phyloP scores from a whole-genome alignment of 1,140 invertebrate genomes.

The Odontomachus brunneus region DNA sequence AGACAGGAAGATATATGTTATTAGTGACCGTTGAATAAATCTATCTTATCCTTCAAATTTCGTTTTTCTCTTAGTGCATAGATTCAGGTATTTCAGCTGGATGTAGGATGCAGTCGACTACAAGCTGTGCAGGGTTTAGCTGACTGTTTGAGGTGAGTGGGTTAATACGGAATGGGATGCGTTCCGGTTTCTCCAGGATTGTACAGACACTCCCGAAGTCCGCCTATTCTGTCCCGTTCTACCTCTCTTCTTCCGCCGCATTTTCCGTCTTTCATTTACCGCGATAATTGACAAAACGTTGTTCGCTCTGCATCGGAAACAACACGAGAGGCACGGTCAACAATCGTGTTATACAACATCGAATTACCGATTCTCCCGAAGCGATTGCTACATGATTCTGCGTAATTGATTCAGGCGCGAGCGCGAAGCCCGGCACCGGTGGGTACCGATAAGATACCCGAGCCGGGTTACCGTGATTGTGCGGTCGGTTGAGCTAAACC shows the following conservation, averaged over 20 bases:
- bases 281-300: constrained; percentile 37
- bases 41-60: too few species aligned
- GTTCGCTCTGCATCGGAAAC: constrained; percentile 27
- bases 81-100: too few species aligned
- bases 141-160: constrained; percentile 66
- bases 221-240: constrained; percentile 20
- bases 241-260: background rate
- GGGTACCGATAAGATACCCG: constrained; percentile 64
- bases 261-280: constrained; percentile 15
- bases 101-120: background rate
- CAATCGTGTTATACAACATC: background rate
- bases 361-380: constrained; percentile 41
- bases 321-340: constrained; percentile 1
- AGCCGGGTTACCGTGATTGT: constrained; percentile 58
- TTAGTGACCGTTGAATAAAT: too few species aligned
- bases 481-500: constrained; percentile 61
- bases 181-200: constrained; percentile 44
- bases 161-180: constrained; percentile 66
- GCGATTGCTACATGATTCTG: constrained; percentile 45
- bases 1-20: too few species aligned
- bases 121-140: constrained; percentile 35
- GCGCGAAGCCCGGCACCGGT: constrained; percentile 18
- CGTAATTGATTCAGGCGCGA: constrained; percentile 61
- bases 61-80: too few species aligned
- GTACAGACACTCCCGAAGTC: constrained; percentile 61